Conservation (phyloP, 2,888 invertebrate species). For the Xanthia togata region DNA sequence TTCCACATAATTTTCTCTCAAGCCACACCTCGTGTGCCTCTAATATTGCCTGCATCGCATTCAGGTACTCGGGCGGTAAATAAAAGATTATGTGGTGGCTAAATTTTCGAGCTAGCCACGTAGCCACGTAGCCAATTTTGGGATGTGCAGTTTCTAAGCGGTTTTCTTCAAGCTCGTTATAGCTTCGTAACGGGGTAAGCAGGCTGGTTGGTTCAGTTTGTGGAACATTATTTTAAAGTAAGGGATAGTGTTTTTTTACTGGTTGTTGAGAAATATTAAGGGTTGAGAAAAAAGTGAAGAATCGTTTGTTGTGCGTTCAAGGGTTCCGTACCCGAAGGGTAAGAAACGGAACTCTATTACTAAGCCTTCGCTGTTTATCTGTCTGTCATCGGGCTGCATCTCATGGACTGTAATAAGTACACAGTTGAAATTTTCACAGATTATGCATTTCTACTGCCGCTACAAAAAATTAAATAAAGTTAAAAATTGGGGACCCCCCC, state of each 20-base stretch:
- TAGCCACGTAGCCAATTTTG: slow-evolving; percentile 43
- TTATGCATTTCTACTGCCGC: too few species aligned
- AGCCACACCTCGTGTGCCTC: slow-evolving; percentile 17
- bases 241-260: neutral
- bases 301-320: too few species aligned
- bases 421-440: too few species aligned
- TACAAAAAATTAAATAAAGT: too few species aligned
- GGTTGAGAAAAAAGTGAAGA: neutral
- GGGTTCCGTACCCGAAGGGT: too few species aligned
- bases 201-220: slow-evolving; percentile 3
- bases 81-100: slow-evolving; percentile 56
- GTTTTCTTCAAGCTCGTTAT: slow-evolving; percentile 19
- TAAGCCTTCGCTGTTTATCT: too few species aligned
- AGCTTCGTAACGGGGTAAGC: neutral
- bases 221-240: neutral
- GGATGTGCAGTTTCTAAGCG: slow-evolving; percentile 42
- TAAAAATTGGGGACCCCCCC: too few species aligned
- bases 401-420: too few species aligned
- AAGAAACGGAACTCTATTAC: too few species aligned
- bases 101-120: slow-evolving; percentile 40
- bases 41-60: slow-evolving; percentile 41
- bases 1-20: slow-evolving; percentile 43
- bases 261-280: neutral
- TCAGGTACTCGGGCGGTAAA: slow-evolving; percentile 46
- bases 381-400: too few species aligned